A percentile compares a stretch with the other conserved stretches of the same genome.
Conservation (phyloP, 2,888 invertebrate species). For the Microctonus hyperodae region DNA sequence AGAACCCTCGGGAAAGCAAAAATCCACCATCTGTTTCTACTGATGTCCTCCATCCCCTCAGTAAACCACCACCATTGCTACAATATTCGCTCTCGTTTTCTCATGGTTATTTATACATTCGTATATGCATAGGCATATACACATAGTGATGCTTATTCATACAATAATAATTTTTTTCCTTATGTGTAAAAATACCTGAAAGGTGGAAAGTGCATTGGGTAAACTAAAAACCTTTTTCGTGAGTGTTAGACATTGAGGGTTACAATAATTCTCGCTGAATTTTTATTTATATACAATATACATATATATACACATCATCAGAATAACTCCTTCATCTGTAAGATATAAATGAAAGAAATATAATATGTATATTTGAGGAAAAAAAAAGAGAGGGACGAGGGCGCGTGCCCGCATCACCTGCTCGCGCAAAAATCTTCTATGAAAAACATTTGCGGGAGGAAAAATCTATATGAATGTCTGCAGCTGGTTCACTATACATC, state of each 20-base stretch:
- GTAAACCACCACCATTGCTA: slow-evolving; percentile 1
- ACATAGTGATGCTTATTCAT: not conserved
- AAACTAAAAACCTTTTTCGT: no score
- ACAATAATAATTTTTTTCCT: not conserved
- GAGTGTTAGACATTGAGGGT: not conserved
- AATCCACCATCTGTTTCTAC: slow-evolving; percentile 22
- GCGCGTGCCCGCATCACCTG: slow-evolving; percentile 59
- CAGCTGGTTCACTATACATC: slow-evolving; percentile 36
- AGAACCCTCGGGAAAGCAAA: slow-evolving; percentile 22
- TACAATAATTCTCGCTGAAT: not conserved
- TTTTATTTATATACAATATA: not conserved
- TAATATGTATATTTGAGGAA: slow-evolving; percentile 5
- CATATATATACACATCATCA: not conserved
- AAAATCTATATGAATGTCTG: slow-evolving; percentile 16
- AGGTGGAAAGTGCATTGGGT: slow-evolving; percentile 17
- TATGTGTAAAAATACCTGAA: not conserved
- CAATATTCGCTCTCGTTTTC: no score
- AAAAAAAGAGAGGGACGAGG: slow-evolving; percentile 37
- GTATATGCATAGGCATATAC: no score
- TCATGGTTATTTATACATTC: no score
- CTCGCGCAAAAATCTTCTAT: slow-evolving; percentile 36
- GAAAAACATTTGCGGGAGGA: slow-evolving; percentile 33
- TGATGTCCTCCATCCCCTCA: not conserved
- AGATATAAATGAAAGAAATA: slow-evolving; percentile 14
- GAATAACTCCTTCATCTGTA: not conserved